Base-by-base conservation (phyloP, 1,140 invertebrate genomes). In the Hormaphis cornu region DNA sequence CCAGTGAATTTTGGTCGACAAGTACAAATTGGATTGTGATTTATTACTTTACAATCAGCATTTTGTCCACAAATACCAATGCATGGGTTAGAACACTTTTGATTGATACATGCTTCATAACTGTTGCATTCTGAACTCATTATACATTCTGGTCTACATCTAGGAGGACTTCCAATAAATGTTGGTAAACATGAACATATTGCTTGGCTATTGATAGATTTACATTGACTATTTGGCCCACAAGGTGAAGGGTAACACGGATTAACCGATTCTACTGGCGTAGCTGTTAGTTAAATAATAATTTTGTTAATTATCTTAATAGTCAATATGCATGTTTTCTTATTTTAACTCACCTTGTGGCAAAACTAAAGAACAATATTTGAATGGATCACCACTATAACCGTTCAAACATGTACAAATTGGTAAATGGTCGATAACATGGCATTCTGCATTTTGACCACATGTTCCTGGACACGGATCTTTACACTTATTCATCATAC, bases 401-500 rank as follows among this genome's bases (percentile, higher is more conserved):
- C 82, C 83, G 72, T 76, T 70, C 18, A 76, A 71, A 74, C 85
- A 86, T 48, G 78, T 80, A 75, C 84, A 86, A n/a, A 77, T 75
- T 16, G 83, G 80, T 33, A 81, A 75, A 72, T 84, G 81, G 72
- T 83, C 83, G 9, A 81, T 75, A 12, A 84, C 80, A 44, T 78
- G 79, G 74, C 84, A 85, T 22, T 81, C 80, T 56, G 82, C 79
- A 73, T 76, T 79, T 61, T 78, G 76, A n/a, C 82, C 82, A 77
- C 83, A 84, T 5, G 79, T 78, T 42, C 81, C 80, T n/a, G 81
- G 77, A 70, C 86, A 89, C 50, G 86, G 86, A 78, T 88, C 83
- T 73, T 81, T 81, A 76, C 86, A 88, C 78, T 85, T 86, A 69
- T 84, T 83, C 72, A 82, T 83, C 28, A 86, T 81, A 72, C 87